phyloP scores from a whole-genome alignment of 2,797 vertebrate species.

The Phylloscopus collybita region DNA sequence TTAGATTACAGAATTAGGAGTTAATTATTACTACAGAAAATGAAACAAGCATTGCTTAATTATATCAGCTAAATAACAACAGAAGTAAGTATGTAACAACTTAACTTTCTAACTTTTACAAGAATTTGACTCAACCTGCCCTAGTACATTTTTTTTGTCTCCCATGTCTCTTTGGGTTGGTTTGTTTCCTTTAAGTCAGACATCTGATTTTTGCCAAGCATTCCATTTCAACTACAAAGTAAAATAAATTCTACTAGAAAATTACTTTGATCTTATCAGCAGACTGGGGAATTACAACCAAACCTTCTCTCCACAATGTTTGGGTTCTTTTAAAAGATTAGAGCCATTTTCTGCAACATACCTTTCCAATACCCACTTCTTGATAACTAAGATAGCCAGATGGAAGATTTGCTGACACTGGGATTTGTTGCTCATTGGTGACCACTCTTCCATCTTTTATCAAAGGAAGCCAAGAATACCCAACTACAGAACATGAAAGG shows the following conservation, averaged over 20 bases:
- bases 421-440: slow-evolving; percentile 88
- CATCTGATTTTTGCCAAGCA: not conserved
- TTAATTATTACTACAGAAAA: not conserved
- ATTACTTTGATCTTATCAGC: not conserved
- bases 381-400: slow-evolving; percentile 89
- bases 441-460: slow-evolving; percentile 92
- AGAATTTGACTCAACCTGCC: not conserved
- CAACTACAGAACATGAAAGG: slow-evolving; percentile 80
- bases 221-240: not conserved
- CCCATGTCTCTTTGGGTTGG: not conserved
- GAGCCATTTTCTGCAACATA: slow-evolving; percentile 52
- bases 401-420: slow-evolving; percentile 88
- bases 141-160: not conserved
- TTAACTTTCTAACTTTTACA: not conserved
- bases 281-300: not conserved
- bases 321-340: not conserved
- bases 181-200: not conserved
- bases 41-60: not conserved
- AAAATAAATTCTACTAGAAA: not conserved
- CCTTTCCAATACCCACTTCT: slow-evolving; percentile 86
- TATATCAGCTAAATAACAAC: not conserved
- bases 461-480: slow-evolving; percentile 93
- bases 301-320: not conserved
- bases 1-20: not conserved
- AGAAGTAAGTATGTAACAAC: not conserved